Conservation (phyloP, 1,140 invertebrate species). For the Meloidogyne exigua region DNA sequence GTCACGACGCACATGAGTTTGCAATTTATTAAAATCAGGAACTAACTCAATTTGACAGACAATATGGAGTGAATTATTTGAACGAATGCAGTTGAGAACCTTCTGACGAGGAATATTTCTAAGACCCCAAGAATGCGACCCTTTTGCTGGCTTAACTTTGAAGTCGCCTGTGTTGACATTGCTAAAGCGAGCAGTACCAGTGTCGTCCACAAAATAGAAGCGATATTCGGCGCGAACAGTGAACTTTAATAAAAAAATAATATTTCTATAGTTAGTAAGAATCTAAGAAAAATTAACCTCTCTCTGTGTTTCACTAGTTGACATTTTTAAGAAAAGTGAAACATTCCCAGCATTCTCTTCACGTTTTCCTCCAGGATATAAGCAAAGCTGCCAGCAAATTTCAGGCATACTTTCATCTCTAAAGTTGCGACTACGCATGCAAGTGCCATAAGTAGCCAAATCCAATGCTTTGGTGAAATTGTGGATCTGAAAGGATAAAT, state of each 20-base stretch:
- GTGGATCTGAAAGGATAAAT: slow-evolving; percentile 47
- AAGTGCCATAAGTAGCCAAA: slow-evolving; percentile 56
- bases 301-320: slow-evolving; percentile 52
- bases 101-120: slow-evolving; percentile 59
- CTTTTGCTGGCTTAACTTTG: slow-evolving; percentile 62
- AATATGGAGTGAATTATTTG: slow-evolving; percentile 54
- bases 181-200: slow-evolving; percentile 43
- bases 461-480: slow-evolving; percentile 58
- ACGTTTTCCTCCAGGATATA: slow-evolving; percentile 62
- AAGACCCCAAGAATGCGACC: slow-evolving; percentile 63
- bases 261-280: not conserved
- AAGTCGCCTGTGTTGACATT: slow-evolving; percentile 64
- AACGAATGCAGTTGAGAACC: slow-evolving; percentile 56
- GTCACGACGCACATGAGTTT: slow-evolving; percentile 36
- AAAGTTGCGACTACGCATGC: slow-evolving; percentile 58
- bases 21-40: slow-evolving; percentile 54
- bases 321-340: slow-evolving; percentile 63
- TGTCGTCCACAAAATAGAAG: slow-evolving; percentile 61
- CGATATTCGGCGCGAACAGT: slow-evolving; percentile 60
- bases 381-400: slow-evolving; percentile 60
- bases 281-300: slow-evolving; percentile 40
- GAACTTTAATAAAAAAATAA: slow-evolving; percentile 39
- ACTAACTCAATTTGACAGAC: slow-evolving; percentile 60
- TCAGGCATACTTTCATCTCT: slow-evolving; percentile 52
- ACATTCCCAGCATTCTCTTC: slow-evolving; percentile 62